Conservation (phyloP, 2,797 vertebrate genomes). For the Phataginus tetradactyla region DNA sequence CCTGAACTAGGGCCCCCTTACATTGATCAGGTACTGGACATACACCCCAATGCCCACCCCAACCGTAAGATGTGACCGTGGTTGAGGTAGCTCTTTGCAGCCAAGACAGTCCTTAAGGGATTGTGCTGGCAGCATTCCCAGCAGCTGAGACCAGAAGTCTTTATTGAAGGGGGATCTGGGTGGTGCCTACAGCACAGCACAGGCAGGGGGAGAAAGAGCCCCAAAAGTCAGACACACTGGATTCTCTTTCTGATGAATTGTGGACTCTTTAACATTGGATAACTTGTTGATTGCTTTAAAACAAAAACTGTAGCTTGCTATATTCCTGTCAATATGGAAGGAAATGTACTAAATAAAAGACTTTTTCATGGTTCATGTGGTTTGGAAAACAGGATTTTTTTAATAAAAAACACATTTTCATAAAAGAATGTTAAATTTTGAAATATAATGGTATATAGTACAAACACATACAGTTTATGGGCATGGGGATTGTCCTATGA, state of each 20-base stretch:
- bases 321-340: background rate
- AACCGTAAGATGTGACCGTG: background rate
- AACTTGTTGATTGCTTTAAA: background rate
- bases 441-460: background rate
- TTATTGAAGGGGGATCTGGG: background rate
- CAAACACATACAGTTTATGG: background rate
- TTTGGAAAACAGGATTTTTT: conserved; percentile 31
- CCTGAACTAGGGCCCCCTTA: background rate
- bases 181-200: background rate
- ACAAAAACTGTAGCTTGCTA: background rate
- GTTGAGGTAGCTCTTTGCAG: background rate
- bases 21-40: accelerated
- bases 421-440: background rate
- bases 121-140: background rate
- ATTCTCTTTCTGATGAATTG: background rate
- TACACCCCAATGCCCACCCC: background rate
- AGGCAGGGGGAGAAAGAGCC: background rate
- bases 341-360: background rate
- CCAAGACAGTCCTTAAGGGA: background rate
- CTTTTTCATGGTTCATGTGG: background rate
- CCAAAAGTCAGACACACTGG: background rate
- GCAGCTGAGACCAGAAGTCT: background rate
- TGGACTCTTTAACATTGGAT: background rate
- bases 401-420: background rate
- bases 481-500: background rate